A percentile compares a stretch with the other conserved stretches of the same genome.
phyloP scores from a whole-genome alignment of 2,113 vertebrate genomes.

The Scomber colias region DNA sequence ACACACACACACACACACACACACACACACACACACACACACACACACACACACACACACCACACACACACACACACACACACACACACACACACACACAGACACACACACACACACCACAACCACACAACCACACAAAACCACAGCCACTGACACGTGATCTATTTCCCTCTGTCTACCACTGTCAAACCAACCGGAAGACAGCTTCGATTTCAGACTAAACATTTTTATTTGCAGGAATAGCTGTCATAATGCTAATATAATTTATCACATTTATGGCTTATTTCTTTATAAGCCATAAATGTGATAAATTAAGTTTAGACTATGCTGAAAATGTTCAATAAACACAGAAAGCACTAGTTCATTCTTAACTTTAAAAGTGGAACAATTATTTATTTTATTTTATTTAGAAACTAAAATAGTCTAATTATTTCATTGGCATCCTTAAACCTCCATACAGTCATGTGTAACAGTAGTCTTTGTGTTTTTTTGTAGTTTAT shows the following conservation, averaged over 20 bases:
- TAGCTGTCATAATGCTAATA: too few species aligned
- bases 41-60: slow-evolving; percentile 24
- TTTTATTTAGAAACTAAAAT: too few species aligned
- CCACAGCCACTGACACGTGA: slow-evolving; percentile 71
- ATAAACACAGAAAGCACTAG: too few species aligned
- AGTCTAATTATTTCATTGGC: too few species aligned
- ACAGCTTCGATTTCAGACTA: slow-evolving; percentile 48
- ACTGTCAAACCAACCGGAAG: slow-evolving; percentile 10
- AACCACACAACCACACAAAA: slow-evolving; percentile 6
- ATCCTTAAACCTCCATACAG: too few species aligned
- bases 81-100: slow-evolving; percentile 22
- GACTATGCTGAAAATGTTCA: neutral
- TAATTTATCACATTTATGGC: too few species aligned
- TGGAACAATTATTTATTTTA: too few species aligned
- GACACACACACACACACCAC: slow-evolving; percentile 26
- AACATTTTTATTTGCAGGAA: neutral
- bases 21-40: neutral
- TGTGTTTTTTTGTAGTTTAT: too few species aligned
- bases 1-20: slow-evolving; percentile 28
- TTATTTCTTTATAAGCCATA: neutral
- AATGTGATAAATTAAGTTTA: neutral
- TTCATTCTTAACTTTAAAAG: too few species aligned
- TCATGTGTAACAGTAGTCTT: too few species aligned
- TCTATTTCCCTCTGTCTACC: neutral
- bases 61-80: slow-evolving; percentile 30